Evolutionary conservation across 2,797 vertebrate genomes (phyloP).

Genomic region (Acanthurus tractus): DNA sequence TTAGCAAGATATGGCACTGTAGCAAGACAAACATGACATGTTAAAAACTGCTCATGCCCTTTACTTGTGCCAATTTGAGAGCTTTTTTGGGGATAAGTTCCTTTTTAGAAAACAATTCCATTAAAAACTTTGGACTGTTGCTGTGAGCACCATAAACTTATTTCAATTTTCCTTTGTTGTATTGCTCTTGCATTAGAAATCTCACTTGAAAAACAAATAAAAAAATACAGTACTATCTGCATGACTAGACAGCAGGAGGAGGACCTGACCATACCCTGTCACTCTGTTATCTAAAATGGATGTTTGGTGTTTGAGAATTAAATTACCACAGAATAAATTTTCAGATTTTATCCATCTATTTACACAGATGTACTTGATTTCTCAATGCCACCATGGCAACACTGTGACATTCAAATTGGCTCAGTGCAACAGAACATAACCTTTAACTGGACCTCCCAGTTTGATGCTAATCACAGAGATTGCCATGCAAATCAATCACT

Average conservation of each 20-base stretch:
- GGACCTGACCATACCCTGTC: slow-evolving; percentile 6
- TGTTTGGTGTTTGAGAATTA: background rate
- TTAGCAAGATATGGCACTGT: too few relatives aligned
- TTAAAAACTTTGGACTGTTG: slow-evolving; percentile 6
- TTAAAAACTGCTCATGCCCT: background rate
- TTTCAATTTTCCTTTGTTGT: background rate
- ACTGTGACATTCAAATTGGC: slow-evolving; percentile 31
- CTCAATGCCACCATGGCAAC: slow-evolving; percentile 10
- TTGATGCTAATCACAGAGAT: slow-evolving; percentile 52
- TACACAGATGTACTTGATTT: slow-evolving; percentile 19
- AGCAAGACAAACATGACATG: too few relatives aligned
- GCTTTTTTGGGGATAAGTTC: slow-evolving; percentile 2
- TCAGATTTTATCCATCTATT: background rate
- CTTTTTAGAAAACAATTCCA: background rate
- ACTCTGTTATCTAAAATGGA: slow-evolving; percentile 7
- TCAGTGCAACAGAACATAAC: slow-evolving; percentile 37
- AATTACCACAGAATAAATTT: background rate
- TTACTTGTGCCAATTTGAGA: background rate
- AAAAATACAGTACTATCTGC: background rate
- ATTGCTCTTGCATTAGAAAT: slow-evolving; percentile 25
- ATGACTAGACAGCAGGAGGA: background rate
- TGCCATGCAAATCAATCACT: slow-evolving; percentile 59
- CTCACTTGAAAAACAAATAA: slow-evolving; percentile 17
- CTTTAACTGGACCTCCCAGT: slow-evolving; percentile 25
- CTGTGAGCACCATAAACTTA: background rate